Evolutionary conservation across 2,888 invertebrate species (phyloP).

Genomic region (Agrenia bidenticulata): DNA sequence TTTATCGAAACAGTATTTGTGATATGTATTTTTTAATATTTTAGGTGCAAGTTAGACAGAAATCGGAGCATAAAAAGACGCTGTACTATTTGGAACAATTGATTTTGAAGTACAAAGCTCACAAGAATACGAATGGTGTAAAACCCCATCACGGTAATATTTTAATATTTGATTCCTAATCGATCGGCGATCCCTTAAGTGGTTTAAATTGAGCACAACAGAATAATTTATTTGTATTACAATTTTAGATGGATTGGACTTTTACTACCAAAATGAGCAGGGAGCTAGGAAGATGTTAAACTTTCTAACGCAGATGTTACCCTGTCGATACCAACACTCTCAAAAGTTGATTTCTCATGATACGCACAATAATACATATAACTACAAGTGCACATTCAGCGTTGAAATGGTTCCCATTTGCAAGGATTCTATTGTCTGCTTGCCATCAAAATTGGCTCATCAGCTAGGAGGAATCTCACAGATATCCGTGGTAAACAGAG

Average conservation of each 20-base stretch:
- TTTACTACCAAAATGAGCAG: conserved; percentile 85
- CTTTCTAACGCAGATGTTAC: conserved; percentile 83
- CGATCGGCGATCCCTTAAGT: too few species aligned
- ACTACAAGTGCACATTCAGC: conserved; percentile 92
- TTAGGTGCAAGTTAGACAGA: conserved; percentile 81
- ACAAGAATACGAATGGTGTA: conserved; percentile 84
- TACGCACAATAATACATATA: conserved; percentile 91
- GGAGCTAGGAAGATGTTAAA: conserved; percentile 94
- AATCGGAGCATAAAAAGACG: conserved; percentile 91
- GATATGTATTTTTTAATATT: conserved; percentile 8
- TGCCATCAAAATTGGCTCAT: conserved; percentile 81
- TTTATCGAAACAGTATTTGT: conserved; percentile 9
- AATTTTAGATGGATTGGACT: conserved; percentile 84
- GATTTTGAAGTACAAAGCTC: conserved; percentile 92
- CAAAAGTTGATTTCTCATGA: conserved; percentile 97
- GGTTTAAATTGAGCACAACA: conserved; percentile 6
- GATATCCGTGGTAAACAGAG: conserved; percentile 82
- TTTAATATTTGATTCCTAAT: too few species aligned
- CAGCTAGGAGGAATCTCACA: conserved; percentile 84
- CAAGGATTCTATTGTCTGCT: conserved; percentile 88
- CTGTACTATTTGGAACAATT: conserved; percentile 96
- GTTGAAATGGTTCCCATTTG: conserved; percentile 96
- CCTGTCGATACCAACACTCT: conserved; percentile 82
- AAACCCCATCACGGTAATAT: conserved; percentile 78
- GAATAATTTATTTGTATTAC: too few species aligned